phyloP scores from a whole-genome alignment of 2,888 invertebrate genomes.

The Prostheceraeus crozeri region DNA sequence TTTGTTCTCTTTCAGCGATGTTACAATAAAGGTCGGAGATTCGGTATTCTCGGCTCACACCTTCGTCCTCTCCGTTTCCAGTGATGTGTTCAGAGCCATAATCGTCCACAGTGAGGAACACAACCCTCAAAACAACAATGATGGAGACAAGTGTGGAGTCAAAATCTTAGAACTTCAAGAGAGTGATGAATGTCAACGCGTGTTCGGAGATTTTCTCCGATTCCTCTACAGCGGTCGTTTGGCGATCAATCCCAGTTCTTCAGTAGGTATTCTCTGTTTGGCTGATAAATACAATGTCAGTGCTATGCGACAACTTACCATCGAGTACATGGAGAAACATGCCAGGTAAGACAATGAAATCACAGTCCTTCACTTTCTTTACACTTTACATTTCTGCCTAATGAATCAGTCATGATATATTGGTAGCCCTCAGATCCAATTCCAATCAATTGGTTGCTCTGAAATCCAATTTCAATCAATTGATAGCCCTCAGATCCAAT shows the following conservation, averaged over 20 bases:
- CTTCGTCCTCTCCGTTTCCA: conserved; percentile 56
- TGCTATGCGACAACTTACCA: conserved; percentile 52
- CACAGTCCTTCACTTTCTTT: no score
- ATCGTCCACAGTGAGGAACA: conserved; percentile 46
- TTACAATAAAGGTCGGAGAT: conserved; percentile 41
- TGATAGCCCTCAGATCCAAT: no score
- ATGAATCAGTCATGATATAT: no score
- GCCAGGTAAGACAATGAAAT: no score
- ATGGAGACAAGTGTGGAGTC: conserved; percentile 27
- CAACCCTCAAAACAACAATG: conserved; percentile 1
- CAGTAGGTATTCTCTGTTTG: conserved; percentile 54
- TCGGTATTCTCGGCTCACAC: conserved; percentile 50
- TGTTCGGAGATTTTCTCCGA: conserved; percentile 52
- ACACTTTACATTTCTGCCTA: no score
- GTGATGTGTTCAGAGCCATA: conserved; percentile 53
- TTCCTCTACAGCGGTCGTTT: conserved; percentile 56
- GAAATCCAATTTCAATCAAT: no score
- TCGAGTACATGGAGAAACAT: conserved; percentile 54
- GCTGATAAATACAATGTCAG: conserved; percentile 56
- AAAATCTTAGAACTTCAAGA: conserved; percentile 52
- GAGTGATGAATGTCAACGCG: conserved; percentile 49
- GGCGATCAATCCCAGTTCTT: conserved; percentile 47
- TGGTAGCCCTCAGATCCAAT: no score
- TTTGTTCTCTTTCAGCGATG: conserved; percentile 1
- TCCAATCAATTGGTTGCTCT: no score